Evolutionary conservation across 2,888 invertebrate genomes (phyloP), one percentile per base, ranked within the genome.

Genomic region (Cantharis rustica): DNA sequence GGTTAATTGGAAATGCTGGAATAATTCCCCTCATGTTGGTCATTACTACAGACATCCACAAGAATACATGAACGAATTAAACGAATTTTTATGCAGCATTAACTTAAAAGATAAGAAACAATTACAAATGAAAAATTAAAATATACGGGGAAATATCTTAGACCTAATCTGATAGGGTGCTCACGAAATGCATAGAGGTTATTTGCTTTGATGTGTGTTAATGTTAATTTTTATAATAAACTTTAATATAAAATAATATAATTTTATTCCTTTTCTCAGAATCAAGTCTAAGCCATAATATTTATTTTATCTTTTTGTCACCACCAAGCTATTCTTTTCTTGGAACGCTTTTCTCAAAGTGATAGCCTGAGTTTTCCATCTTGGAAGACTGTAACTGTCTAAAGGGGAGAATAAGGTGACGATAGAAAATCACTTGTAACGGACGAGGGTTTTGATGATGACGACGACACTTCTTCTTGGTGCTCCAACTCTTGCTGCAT

Each of bases 21-120:
- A 93, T 11, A 89, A 91, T 79, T 93, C 93, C 0, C 90, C 91
- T 1, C 94, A 94, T 82, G 93, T 93, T 13, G 91, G 92, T 72
- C 93, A 93, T 83, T 91, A 90, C 82, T 88, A 89, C 31, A 89
- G 89, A 73, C 90, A 94, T 84, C 91, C 91, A 0, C 90, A 92
- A 81, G 93, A 93, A 84, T 94, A 94, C 84, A 86, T 90, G 1
- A 88, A 88, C 26, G 90, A 91, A 80, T 83, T 93, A 62, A 89
- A 91, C 78, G 86, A 86, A 15, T 93, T 93, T 85, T 85, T 93
- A 75, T 89, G 89, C 64, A 88, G 87, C 79, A 82, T 91, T 72
- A 88, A 89, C 10, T 68, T 74, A 47, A 20, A 16, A 23, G 10
- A 23, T 2, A 15, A 17, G 9, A 23, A 27, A 61, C 16, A 77